Evolutionary conservation across 2,113 vertebrate genomes (phyloP).

Genomic region (Callorhinus ursinus): DNA sequence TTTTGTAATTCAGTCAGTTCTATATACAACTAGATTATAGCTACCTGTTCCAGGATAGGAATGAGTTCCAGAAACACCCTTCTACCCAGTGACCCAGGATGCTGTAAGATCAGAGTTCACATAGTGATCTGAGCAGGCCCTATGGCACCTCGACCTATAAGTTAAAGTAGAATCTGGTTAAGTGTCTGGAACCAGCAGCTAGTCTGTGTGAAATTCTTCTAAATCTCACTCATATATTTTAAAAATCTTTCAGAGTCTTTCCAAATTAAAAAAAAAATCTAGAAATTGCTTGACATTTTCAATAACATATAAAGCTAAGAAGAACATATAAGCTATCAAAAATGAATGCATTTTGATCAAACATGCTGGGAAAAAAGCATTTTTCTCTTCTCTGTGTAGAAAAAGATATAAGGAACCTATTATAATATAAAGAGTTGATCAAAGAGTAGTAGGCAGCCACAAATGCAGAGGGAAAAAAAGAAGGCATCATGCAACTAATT

Average conservation of each 20-base stretch:
- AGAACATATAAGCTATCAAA: background rate
- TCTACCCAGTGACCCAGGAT: background rate
- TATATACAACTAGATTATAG: background rate
- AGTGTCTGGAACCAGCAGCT: background rate
- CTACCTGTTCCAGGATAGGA: background rate
- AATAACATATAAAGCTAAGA: background rate
- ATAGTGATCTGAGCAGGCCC: background rate
- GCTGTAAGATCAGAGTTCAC: background rate
- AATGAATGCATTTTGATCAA: conserved; percentile 4
- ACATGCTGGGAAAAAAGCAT: background rate
- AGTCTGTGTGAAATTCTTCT: background rate
- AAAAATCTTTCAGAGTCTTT: background rate
- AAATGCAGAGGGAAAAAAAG: background rate
- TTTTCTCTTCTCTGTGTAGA: background rate
- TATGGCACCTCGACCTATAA: background rate
- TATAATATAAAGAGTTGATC: background rate
- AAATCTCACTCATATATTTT: background rate
- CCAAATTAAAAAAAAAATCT: background rate
- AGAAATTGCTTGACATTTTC: background rate
- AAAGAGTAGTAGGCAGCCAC: background rate
- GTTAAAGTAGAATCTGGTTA: background rate
- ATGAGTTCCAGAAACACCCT: background rate
- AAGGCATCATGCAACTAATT: background rate
- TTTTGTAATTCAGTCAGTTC: background rate
- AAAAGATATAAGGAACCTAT: background rate